Evolutionary conservation across 1,140 invertebrate genomes (phyloP).

Genomic region (Probaryconus sp.): DNA sequence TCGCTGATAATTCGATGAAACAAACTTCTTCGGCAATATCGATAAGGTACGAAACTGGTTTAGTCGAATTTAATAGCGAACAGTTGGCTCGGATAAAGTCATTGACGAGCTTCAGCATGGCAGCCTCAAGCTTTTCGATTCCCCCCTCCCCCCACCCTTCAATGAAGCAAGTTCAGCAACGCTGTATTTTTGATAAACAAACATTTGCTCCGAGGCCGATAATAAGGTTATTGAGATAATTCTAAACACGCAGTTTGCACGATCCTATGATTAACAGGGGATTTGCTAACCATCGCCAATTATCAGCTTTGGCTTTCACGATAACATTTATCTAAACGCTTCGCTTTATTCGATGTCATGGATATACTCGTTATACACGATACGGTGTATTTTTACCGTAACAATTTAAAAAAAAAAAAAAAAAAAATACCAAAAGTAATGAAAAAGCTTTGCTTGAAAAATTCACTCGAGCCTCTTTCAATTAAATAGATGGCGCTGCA

Average conservation of each 20-base stretch:
- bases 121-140: conserved; percentile 3
- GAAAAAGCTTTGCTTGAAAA: too few species aligned
- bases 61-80: conserved; percentile 32
- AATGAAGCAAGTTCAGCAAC: conserved; percentile 14
- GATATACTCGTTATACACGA: too few species aligned
- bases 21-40: too few species aligned
- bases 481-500: too few species aligned
- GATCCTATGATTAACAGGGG: conserved; percentile 11
- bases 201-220: conserved; percentile 24
- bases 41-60: too few species aligned
- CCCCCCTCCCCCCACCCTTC: conserved; percentile 24
- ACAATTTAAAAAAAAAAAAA: not conserved
- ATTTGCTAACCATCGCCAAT: conserved; percentile 9
- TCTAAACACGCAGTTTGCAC: too few species aligned
- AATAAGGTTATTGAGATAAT: conserved; percentile 26
- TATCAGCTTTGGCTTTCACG: conserved; percentile 6
- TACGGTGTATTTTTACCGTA: too few species aligned
- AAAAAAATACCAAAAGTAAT: too few species aligned
- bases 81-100: conserved; percentile 30
- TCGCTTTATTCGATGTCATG: too few species aligned
- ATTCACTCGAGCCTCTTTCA: too few species aligned
- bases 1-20: too few species aligned
- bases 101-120: conserved; percentile 22
- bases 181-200: conserved; percentile 24
- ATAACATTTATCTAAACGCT: conserved; percentile 8